These are phyloP conservation scores for Eutolmus rufibarbis DNA, from an alignment of 2,888 invertebrate species.

Conservation along the genomic window DNA sequence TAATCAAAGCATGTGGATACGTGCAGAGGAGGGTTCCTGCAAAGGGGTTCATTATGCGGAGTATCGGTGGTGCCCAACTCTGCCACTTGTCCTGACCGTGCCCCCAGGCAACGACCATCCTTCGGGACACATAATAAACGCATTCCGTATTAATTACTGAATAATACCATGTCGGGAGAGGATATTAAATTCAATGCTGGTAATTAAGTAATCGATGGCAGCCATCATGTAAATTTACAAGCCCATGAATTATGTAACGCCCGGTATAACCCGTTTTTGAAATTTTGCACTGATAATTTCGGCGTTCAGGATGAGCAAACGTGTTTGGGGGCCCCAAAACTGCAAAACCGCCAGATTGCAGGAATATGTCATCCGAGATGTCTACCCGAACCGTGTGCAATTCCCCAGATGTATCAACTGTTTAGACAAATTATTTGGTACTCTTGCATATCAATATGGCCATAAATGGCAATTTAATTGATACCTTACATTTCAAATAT, in stretches of 20 bases:
- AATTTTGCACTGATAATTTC: not conserved
- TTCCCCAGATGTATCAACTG: not conserved
- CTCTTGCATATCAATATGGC: not conserved
- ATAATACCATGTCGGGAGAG: slow-evolving; percentile 1
- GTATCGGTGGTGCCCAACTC: not conserved
- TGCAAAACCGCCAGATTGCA: not conserved
- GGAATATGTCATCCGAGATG: not conserved
- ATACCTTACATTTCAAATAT: no score
- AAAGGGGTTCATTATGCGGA: not conserved
- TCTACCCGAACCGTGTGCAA: not conserved
- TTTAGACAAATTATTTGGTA: not conserved
- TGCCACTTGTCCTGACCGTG: not conserved
- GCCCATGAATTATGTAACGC: not conserved
- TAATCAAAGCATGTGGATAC: slow-evolving; percentile 12
- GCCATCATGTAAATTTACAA: not conserved
- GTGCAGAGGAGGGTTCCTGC: not conserved
- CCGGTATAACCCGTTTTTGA: not conserved
- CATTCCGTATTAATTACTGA: slow-evolving; percentile 18
- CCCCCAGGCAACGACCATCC: not conserved
- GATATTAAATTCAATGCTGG: slow-evolving; percentile 4
- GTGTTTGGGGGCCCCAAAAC: not conserved
- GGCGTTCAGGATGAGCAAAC: not conserved
- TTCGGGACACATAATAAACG: not conserved
- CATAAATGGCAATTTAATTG: no score
- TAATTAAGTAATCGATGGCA: slow-evolving; percentile 18